phyloP scores from a whole-genome alignment of 2,888 invertebrate genomes.

The Halictus quadricinctus region DNA sequence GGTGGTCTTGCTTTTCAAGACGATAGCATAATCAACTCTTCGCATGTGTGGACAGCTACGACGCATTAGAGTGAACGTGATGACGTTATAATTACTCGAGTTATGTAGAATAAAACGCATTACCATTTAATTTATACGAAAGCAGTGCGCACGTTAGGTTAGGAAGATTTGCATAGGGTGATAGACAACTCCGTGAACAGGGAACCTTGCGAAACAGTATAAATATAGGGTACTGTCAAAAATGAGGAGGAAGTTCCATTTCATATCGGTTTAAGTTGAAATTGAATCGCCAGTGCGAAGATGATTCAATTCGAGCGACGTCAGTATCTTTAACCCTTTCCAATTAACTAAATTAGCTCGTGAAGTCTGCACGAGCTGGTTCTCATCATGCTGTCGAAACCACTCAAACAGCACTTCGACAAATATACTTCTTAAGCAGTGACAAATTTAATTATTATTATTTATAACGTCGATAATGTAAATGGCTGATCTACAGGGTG shows the following conservation, averaged over 20 bases:
- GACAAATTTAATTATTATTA: background rate
- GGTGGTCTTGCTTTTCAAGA: background rate
- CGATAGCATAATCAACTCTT: background rate
- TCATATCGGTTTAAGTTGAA: background rate
- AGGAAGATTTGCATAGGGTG: background rate
- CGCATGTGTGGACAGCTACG: background rate
- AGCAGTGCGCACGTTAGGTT: background rate
- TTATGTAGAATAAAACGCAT: background rate
- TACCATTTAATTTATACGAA: background rate
- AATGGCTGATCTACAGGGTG: too few species aligned
- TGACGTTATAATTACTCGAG: background rate
- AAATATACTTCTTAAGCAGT: background rate
- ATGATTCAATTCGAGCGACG: background rate
- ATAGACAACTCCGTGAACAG: background rate
- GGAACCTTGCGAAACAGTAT: background rate
- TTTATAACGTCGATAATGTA: background rate
- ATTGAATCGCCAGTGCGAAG: slow-evolving; percentile 3
- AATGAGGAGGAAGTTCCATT: background rate
- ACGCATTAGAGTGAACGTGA: background rate
- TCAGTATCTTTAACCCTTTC: background rate
- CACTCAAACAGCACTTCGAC: background rate
- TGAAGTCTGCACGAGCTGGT: background rate
- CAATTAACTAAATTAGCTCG: slow-evolving; percentile 8
- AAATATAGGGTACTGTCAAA: background rate
- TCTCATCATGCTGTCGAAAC: background rate